phyloP scores from a whole-genome alignment of 2,888 invertebrate genomes.

The Vanessa cardui region DNA sequence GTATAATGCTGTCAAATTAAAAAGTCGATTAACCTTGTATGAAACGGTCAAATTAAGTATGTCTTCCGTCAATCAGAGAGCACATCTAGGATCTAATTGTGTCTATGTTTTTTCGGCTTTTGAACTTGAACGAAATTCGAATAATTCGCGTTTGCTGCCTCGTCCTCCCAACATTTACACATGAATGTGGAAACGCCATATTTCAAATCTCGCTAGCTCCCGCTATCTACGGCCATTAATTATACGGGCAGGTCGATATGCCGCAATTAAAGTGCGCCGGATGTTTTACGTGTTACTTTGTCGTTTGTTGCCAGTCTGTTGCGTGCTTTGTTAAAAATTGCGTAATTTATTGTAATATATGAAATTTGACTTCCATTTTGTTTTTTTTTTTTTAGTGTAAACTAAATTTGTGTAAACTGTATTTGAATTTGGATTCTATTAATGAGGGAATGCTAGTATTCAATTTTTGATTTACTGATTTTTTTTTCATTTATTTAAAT shows the following conservation, averaged over 20 bases:
- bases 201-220: slow-evolving; percentile 46
- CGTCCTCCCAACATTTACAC: slow-evolving; percentile 8
- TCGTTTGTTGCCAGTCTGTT: slow-evolving; percentile 20
- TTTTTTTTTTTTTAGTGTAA: not conserved
- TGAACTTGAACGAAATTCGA: not conserved
- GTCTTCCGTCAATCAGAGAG: too few species aligned
- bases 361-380: not conserved
- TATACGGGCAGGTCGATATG: slow-evolving; percentile 50
- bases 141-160: not conserved
- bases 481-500: too few species aligned
- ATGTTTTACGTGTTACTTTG: slow-evolving; percentile 38
- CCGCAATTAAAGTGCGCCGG: slow-evolving; percentile 51
- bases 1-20: too few species aligned
- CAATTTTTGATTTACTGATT: too few species aligned
- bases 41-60: too few species aligned
- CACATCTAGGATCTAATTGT: too few species aligned
- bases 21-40: too few species aligned
- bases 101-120: too few species aligned
- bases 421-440: too few species aligned
- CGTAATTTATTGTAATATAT: slow-evolving; percentile 4
- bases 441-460: too few species aligned
- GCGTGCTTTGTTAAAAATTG: not conserved
- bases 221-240: slow-evolving; percentile 55
- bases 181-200: slow-evolving; percentile 38
- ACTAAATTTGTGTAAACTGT: too few species aligned